phyloP scores from a whole-genome alignment of 1,140 invertebrate genomes.

The Antheraea pernyi region DNA sequence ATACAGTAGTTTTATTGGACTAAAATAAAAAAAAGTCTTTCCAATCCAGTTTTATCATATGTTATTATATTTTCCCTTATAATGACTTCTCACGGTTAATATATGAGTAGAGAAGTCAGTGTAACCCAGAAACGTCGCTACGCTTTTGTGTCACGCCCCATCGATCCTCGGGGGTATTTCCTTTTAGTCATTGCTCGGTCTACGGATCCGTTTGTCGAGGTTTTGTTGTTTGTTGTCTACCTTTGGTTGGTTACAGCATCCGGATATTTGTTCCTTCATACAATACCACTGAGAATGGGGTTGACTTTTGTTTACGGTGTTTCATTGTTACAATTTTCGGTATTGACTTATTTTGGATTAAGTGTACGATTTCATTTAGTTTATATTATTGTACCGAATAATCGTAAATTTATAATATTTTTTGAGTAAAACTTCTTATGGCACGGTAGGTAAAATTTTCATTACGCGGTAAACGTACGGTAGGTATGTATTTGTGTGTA shows the following conservation, averaged over 20 bases:
- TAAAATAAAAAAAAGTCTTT: too few relatives aligned
- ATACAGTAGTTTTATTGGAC: too few relatives aligned
- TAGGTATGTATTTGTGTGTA: too few relatives aligned
- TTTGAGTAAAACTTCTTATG: too few relatives aligned
- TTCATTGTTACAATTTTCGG: background rate
- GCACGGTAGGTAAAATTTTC: too few relatives aligned
- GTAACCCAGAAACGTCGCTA: slow-evolving; percentile 30
- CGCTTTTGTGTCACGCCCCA: slow-evolving; percentile 38
- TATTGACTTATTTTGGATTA: background rate
- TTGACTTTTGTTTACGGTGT: background rate
- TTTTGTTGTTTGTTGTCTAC: too few relatives aligned
- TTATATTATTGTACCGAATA: too few relatives aligned
- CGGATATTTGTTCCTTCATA: background rate
- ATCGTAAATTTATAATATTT: too few relatives aligned
- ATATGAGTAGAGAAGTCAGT: background rate
- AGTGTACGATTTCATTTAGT: background rate
- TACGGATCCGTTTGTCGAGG: background rate
- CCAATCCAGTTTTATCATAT: too few relatives aligned
- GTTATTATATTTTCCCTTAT: too few relatives aligned
- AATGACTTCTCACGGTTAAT: too few relatives aligned
- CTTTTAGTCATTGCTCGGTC: background rate
- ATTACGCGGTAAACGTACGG: too few relatives aligned
- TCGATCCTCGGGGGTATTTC: slow-evolving; percentile 18
- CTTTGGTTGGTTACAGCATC: background rate
- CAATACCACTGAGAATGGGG: background rate